Evolutionary conservation across 1,140 invertebrate genomes (phyloP).

Genomic region (Leptopilina boulardi): DNA sequence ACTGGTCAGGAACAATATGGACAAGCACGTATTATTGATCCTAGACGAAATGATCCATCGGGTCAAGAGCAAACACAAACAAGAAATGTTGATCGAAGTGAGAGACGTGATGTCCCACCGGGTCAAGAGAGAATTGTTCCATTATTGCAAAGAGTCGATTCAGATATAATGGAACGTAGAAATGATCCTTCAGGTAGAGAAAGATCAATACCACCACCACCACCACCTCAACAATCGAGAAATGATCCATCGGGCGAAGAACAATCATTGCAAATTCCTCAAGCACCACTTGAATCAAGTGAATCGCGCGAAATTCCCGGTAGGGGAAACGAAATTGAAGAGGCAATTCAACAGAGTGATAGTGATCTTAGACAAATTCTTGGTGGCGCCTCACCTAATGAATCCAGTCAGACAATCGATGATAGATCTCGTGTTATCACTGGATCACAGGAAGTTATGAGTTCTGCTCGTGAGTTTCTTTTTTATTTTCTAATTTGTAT

Average conservation of each 20-base stretch:
- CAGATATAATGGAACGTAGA: slow-evolving; percentile 64
- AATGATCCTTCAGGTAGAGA: slow-evolving; percentile 73
- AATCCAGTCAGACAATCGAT: slow-evolving; percentile 55
- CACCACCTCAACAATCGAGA: slow-evolving; percentile 66
- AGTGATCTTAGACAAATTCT: slow-evolving; percentile 67
- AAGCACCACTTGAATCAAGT: slow-evolving; percentile 58
- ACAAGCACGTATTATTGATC: slow-evolving; percentile 62
- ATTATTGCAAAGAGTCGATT: slow-evolving; percentile 54
- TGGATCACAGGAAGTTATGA: slow-evolving; percentile 67
- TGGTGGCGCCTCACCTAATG: slow-evolving; percentile 68
- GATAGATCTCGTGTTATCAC: slow-evolving; percentile 70
- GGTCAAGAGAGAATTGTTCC: slow-evolving; percentile 67
- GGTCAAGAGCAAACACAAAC: slow-evolving; percentile 67
- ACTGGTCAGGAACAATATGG: slow-evolving; percentile 72
- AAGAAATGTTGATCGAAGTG: slow-evolving; percentile 63
- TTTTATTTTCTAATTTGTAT: neutral
- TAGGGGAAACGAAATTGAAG: slow-evolving; percentile 65
- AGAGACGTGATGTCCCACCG: slow-evolving; percentile 69
- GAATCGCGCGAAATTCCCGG: slow-evolving; percentile 69
- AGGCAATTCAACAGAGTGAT: slow-evolving; percentile 57
- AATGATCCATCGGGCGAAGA: slow-evolving; percentile 74
- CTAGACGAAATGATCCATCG: slow-evolving; percentile 70
- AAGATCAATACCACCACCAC: slow-evolving; percentile 64
- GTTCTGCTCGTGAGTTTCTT: slow-evolving; percentile 57
- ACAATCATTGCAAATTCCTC: slow-evolving; percentile 51